A percentile compares a stretch with the other conserved stretches of the same genome.
phyloP scores from a whole-genome alignment of 1,140 invertebrate genomes.

The Eufriesea mexicana region DNA sequence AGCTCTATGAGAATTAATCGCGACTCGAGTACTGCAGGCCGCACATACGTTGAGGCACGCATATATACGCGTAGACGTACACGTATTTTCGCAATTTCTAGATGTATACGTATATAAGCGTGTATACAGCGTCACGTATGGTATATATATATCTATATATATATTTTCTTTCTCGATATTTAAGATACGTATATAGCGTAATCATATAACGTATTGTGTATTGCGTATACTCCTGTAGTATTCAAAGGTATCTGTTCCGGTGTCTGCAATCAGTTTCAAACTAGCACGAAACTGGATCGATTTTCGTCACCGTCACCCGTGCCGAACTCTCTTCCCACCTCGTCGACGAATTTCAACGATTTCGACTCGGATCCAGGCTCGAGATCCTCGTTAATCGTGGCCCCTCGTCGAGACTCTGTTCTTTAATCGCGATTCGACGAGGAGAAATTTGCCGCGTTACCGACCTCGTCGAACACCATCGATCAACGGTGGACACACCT shows the following conservation, averaged over 20 bases:
- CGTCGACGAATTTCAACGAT: neutral
- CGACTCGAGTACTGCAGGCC: slow-evolving; percentile 60
- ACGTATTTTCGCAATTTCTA: slow-evolving; percentile 39
- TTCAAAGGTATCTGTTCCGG: slow-evolving; percentile 67
- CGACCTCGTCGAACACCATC: neutral
- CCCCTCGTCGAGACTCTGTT: neutral
- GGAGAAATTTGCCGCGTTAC: no score
- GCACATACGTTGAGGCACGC: slow-evolving; percentile 65
- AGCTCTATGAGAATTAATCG: neutral
- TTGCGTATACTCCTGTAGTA: slow-evolving; percentile 67
- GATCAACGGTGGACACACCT: neutral
- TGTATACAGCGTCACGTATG: slow-evolving; percentile 36
- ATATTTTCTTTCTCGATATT: slow-evolving; percentile 51
- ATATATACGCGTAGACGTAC: slow-evolving; percentile 55
- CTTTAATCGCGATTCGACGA: neutral
- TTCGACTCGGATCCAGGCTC: no score
- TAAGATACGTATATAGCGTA: slow-evolving; percentile 62
- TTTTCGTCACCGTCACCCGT: neutral
- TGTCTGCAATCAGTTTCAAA: slow-evolving; percentile 69
- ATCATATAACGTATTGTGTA: slow-evolving; percentile 65
- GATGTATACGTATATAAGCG: slow-evolving; percentile 46
- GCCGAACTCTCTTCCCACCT: neutral
- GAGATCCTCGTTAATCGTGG: no score
- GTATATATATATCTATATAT: slow-evolving; percentile 46
- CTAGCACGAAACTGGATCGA: slow-evolving; percentile 54